phyloP scores from a whole-genome alignment of 2,888 invertebrate genomes.

The Tenthredo livida region DNA sequence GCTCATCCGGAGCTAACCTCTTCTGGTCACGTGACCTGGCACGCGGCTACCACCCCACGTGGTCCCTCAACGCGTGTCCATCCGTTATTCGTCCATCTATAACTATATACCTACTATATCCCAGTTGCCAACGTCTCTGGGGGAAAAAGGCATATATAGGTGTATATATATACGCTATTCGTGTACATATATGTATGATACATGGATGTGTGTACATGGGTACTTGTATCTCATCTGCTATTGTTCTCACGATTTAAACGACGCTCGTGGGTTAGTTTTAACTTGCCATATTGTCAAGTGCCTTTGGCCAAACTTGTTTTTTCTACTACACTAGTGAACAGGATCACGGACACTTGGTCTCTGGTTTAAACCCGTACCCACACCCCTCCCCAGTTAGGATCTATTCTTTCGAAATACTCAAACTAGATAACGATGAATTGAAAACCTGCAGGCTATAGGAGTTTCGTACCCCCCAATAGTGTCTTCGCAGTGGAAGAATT shows the following conservation, averaged over 20 bases:
- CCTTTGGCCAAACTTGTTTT: conserved; percentile 74
- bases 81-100: conserved; percentile 13
- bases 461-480: background rate
- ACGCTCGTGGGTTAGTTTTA: conserved; percentile 65
- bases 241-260: conserved; percentile 62
- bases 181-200: too few species aligned
- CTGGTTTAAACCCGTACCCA: background rate
- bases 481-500: background rate
- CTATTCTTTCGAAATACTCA: background rate
- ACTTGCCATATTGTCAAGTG: conserved; percentile 75
- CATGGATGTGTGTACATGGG: background rate
- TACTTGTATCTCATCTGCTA: conserved; percentile 59
- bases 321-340: conserved; percentile 60
- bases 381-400: background rate
- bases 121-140: conserved; percentile 56
- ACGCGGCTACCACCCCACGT: conserved; percentile 67
- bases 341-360: conserved; percentile 65
- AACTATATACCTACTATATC: background rate
- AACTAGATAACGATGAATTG: conserved; percentile 19
- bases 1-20: conserved; percentile 60
- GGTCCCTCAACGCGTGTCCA: conserved; percentile 57
- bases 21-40: conserved; percentile 68
- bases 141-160: conserved; percentile 58
- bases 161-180: background rate
- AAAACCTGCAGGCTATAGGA: background rate